phyloP scores from a whole-genome alignment of 2,113 vertebrate species.

The Isichthys henryi region DNA sequence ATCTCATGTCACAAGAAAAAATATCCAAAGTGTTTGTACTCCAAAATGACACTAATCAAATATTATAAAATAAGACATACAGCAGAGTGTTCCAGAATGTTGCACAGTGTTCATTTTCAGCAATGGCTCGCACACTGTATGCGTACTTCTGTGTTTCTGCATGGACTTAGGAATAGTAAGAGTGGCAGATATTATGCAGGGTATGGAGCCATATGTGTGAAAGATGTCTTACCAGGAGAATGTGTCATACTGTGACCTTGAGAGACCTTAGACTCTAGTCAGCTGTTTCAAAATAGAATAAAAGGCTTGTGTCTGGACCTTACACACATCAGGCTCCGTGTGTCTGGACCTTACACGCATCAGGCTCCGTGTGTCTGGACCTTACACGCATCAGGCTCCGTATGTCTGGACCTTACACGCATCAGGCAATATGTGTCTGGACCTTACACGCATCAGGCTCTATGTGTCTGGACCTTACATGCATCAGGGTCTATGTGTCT shows the following conservation, averaged over 20 bases:
- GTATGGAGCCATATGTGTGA: neutral
- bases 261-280: neutral
- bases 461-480: neutral
- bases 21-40: neutral
- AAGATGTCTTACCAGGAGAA: neutral
- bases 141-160: neutral
- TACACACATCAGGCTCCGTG: neutral
- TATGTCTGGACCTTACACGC: neutral
- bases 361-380: neutral
- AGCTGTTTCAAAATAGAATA: neutral
- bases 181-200: neutral
- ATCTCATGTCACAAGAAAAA: neutral
- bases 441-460: neutral
- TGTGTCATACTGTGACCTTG: neutral
- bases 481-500: neutral
- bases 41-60: neutral
- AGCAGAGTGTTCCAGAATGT: too few relatives aligned
- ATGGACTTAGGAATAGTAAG: neutral
- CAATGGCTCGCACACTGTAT: neutral
- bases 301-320: neutral
- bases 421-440: neutral
- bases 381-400: too few relatives aligned
- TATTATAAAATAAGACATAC: neutral
- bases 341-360: neutral
- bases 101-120: neutral